Evolutionary conservation across 2,888 invertebrate species (phyloP).

Genomic region (Ectobius pallidus): DNA sequence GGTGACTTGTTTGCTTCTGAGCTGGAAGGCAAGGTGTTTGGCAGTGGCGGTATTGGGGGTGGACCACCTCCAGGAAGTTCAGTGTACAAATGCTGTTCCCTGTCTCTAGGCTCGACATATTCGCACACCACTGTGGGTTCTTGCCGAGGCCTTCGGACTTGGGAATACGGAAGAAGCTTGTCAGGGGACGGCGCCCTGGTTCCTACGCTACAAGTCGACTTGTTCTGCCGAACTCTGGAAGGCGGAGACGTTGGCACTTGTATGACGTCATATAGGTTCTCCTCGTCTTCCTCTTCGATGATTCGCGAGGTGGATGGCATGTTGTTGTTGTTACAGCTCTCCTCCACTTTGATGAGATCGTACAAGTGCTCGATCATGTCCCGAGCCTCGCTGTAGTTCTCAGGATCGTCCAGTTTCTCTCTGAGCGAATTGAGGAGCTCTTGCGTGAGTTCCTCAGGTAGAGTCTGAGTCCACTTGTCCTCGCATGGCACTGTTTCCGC

Average conservation of each 20-base stretch:
- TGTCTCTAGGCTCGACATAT: slow-evolving; percentile 58
- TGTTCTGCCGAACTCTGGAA: slow-evolving; percentile 33
- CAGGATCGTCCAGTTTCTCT: slow-evolving; percentile 72
- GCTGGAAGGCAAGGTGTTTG: slow-evolving; percentile 47
- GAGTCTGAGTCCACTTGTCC: slow-evolving; percentile 71
- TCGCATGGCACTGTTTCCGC: slow-evolving; percentile 56
- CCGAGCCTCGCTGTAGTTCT: slow-evolving; percentile 73
- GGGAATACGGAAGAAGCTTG: slow-evolving; percentile 59
- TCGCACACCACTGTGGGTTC: slow-evolving; percentile 52
- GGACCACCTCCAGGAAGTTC: slow-evolving; percentile 60
- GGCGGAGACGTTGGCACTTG: slow-evolving; percentile 45
- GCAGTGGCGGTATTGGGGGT: slow-evolving; percentile 50
- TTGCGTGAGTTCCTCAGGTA: slow-evolving; percentile 76
- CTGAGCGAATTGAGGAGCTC: slow-evolving; percentile 72
- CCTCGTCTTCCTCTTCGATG: slow-evolving; percentile 51
- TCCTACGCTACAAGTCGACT: slow-evolving; percentile 56
- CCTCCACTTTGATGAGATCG: slow-evolving; percentile 74
- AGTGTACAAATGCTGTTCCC: slow-evolving; percentile 62
- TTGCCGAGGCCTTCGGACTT: slow-evolving; percentile 47
- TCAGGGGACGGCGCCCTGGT: slow-evolving; percentile 66
- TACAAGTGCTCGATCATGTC: slow-evolving; percentile 80
- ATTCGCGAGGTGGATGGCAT: slow-evolving; percentile 52
- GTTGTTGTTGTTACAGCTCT: slow-evolving; percentile 64
- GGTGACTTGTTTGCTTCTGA: slow-evolving; percentile 20
- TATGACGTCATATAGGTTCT: slow-evolving; percentile 65